Evolutionary conservation across 2,888 invertebrate species (phyloP), one percentile per base, ranked within the genome.

Genomic region (Ellobium chinense): DNA sequence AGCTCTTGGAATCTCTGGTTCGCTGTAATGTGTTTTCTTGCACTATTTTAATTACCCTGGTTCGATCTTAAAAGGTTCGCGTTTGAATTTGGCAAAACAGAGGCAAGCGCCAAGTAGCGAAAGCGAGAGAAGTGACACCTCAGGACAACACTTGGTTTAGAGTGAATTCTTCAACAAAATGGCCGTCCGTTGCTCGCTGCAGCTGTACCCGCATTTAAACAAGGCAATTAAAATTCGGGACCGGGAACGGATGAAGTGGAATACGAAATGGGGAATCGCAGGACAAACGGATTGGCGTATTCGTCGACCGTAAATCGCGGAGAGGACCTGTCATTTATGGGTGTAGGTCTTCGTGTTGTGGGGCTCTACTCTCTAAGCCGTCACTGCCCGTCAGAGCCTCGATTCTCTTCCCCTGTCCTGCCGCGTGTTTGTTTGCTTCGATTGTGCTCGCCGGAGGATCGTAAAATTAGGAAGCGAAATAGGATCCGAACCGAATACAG

Each of bases 151-250:
- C 63, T 63, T 63, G 5, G 63, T 24, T 60, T 60, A n/a, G n/a
- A 24, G 21, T 7, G 27, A 21, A 21, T 21, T n/a, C 60, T 18
- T n/a, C 60, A 21, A 9, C 7, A 60, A 63, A 63, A 29, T 31
- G 12, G 31, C 31, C 2, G 70, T 31, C 14, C 56, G 1, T 14
- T 18, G 31, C 58, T n/a, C 24, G n/a, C 24, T 31, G 21, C 34
- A n/a, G 58, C 24, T 21, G 34, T n/a, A n/a, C n/a, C 60, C 36
- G 1, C 14, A 24, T 36, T 58, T 58, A 72, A 72, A 72, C 60
- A 58, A 58, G 72, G 72, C 72, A 72, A 60, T 72, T 72, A 58
- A 72, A 58, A 58, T 72, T 72, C 58, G 2, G 58, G 18, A 72
- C 12, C 27, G 1, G 24, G 34, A n/a, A 12, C 5, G 12, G 24